Conservation (phyloP, 2,113 vertebrate species). For the Beaufortia kweichowensis region DNA sequence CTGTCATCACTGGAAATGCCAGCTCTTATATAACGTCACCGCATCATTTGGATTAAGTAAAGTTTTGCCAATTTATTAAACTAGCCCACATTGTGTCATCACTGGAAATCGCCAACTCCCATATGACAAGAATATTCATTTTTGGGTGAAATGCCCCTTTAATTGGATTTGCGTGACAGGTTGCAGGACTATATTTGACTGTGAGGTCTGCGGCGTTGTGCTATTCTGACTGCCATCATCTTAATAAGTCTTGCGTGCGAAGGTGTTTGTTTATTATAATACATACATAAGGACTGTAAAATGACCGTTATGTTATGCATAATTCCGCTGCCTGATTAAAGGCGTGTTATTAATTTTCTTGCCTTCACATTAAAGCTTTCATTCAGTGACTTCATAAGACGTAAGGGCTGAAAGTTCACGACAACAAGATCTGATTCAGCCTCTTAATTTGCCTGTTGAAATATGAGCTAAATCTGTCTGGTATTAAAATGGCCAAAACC, state of each 20-base stretch:
- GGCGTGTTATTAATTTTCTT: conserved; percentile 31
- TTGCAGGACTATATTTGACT: conserved; percentile 48
- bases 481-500: conserved; percentile 28
- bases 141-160: conserved; percentile 55
- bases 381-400: background rate
- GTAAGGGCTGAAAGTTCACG: background rate
- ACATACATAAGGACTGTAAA: conserved; percentile 55
- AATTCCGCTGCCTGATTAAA: conserved; percentile 45
- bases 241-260: conserved; percentile 57
- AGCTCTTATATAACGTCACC: no score
- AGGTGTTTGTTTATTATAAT: conserved; percentile 45
- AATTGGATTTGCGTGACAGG: conserved; percentile 57
- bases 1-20: no score
- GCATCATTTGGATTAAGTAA: no score
- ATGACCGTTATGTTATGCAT: conserved; percentile 41
- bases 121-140: no score
- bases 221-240: conserved; percentile 58
- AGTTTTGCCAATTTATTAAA: no score
- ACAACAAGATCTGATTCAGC: background rate
- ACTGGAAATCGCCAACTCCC: no score
- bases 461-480: background rate
- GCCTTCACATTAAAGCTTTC: background rate
- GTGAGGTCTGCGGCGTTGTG: conserved; percentile 33
- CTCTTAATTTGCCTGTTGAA: conserved; percentile 19
- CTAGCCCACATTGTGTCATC: no score